Percentiles rank a stretch among this genome's conserved stretches.
These are phyloP conservation scores for Tachina grossa DNA, from an alignment of 2,888 invertebrate genomes.

Conservation along the genomic window DNA sequence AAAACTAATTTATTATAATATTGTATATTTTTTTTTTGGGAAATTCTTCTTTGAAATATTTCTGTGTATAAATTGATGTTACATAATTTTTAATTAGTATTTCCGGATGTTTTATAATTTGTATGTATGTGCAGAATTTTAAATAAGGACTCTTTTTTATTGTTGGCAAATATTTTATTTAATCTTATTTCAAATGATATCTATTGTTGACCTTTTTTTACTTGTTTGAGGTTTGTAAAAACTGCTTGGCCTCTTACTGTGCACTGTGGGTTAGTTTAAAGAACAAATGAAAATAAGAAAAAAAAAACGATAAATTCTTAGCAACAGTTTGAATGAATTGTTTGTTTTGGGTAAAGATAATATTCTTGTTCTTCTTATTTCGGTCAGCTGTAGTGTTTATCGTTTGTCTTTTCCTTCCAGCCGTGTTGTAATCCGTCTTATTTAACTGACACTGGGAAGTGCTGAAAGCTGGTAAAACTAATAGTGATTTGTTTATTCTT, in stretches of 20 bases:
- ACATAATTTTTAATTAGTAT: not conserved
- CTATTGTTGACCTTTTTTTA: conserved; percentile 52
- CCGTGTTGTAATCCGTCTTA: conserved; percentile 60
- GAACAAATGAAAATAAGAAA: not conserved
- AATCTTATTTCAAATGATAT: conserved; percentile 19
- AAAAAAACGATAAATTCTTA: not conserved
- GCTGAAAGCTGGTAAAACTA: conserved; percentile 59
- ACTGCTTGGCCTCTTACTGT: conserved; percentile 59
- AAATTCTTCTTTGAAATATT: too few relatives aligned
- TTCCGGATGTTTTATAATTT: conserved; percentile 2
- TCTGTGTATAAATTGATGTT: too few relatives aligned
- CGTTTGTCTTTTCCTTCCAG: not conserved
- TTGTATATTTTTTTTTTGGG: not conserved
- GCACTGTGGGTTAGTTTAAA: conserved; percentile 27
- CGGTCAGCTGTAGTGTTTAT: conserved; percentile 29
- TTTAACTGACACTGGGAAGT: conserved; percentile 46
- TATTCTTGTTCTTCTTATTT: conserved; percentile 44
- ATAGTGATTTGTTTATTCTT: conserved; percentile 31
- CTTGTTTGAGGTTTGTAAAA: conserved; percentile 10
- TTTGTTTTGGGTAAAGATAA: conserved; percentile 37
- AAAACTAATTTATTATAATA: not conserved
- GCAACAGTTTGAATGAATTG: conserved; percentile 45
- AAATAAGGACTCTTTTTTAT: conserved; percentile 26
- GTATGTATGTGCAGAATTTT: not conserved
- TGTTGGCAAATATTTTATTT: conserved; percentile 11